Evolutionary conservation across 1,140 invertebrate genomes (phyloP).

Genomic region (Bombus waltoni): DNA sequence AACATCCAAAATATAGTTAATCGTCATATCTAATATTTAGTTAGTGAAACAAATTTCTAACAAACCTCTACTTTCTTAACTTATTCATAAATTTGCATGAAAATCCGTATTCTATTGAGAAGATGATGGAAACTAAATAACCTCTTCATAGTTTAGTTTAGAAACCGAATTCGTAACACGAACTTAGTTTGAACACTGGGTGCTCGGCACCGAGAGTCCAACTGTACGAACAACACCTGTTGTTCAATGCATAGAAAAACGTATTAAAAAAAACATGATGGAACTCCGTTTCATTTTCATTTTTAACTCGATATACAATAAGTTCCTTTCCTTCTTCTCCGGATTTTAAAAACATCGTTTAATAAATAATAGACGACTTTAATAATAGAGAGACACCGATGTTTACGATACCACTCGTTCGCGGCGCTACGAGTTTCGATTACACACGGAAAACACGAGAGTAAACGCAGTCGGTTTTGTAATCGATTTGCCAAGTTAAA

Average conservation of each 20-base stretch:
- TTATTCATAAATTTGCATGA: no score
- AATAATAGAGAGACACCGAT: neutral
- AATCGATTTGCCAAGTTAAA: conserved; percentile 43
- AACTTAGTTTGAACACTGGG: neutral
- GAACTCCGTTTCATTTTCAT: neutral
- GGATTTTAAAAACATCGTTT: neutral
- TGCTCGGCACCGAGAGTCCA: neutral
- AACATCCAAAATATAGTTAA: no score
- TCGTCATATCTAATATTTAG: no score
- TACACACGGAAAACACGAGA: neutral
- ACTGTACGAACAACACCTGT: conserved; percentile 14
- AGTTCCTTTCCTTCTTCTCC: neutral
- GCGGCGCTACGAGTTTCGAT: neutral
- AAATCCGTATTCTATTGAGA: no score
- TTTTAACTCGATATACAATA: neutral
- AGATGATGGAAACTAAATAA: neutral
- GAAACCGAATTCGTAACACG: neutral
- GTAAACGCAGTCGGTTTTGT: conserved; percentile 19
- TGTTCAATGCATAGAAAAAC: neutral
- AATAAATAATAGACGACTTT: neutral
- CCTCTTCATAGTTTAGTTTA: no score
- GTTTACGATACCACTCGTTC: neutral
- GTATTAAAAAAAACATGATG: neutral
- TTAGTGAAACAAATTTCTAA: no score
- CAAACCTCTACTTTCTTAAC: no score